Conservation (phyloP, 2,888 invertebrate genomes). For the Spisula subtruncata region DNA sequence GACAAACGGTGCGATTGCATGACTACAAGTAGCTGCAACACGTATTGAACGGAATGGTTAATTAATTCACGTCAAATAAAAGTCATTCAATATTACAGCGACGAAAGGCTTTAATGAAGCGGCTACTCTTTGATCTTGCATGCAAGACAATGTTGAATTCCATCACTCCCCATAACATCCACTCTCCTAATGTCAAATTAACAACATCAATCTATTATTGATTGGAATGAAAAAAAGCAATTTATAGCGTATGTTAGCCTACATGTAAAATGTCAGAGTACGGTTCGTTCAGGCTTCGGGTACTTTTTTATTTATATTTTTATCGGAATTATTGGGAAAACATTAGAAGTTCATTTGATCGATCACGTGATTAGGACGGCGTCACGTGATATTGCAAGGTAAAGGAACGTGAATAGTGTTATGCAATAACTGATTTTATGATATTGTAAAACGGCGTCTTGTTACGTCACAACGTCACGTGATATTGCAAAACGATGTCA, state of each 20-base stretch:
- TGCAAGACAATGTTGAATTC: background rate
- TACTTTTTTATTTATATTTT: too few species aligned
- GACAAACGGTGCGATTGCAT: background rate
- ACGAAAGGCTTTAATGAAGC: background rate
- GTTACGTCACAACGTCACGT: too few species aligned
- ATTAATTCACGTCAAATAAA: slow-evolving; percentile 6
- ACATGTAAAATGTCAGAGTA: background rate
- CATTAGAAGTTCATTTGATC: too few species aligned
- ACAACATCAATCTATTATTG: slow-evolving; percentile 10
- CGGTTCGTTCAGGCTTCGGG: background rate
- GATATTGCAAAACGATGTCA: background rate
- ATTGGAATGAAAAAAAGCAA: slow-evolving; percentile 16
- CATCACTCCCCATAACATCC: background rate
- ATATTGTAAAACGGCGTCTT: background rate
- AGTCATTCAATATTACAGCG: background rate
- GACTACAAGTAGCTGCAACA: background rate
- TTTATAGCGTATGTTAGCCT: background rate
- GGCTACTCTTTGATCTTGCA: background rate
- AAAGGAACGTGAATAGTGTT: too few species aligned
- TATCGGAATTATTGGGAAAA: background rate
- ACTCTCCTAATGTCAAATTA: background rate
- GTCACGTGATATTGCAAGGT: background rate
- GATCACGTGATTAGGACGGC: background rate
- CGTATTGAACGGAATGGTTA: background rate
- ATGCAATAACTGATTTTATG: background rate